Percentiles rank a stretch among this genome's conserved stretches.
phyloP scores from a whole-genome alignment of 2,797 vertebrate species.

The Muraenolepis orangiensis region DNA sequence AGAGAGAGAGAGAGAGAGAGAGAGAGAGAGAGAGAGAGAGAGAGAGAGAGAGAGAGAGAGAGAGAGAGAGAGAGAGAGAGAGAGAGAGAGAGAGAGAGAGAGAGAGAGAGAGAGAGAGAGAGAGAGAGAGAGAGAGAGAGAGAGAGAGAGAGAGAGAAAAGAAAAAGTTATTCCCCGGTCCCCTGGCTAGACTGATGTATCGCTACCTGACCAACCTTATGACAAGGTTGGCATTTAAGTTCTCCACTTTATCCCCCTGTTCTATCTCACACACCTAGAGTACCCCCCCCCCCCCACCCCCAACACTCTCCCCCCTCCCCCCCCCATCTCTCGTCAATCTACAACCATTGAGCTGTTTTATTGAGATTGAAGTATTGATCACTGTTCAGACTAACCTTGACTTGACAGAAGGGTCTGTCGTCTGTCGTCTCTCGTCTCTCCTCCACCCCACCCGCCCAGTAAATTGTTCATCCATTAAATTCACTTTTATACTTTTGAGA shows the following conservation, averaged over 20 bases:
- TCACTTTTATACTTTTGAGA: conserved; percentile 51
- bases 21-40: conserved; percentile 14
- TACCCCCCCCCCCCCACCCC: conserved; percentile 38
- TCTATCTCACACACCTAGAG: conserved; percentile 36
- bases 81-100: background rate
- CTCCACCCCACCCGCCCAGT: conserved; percentile 50
- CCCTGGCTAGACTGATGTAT: conserved; percentile 49
- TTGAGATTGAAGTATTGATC: conserved; percentile 96
- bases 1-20: conserved; percentile 13
- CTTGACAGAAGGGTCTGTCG: conserved; percentile 72
- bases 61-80: conserved; percentile 12
- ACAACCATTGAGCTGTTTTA: conserved; percentile 87
- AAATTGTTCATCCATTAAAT: conserved; percentile 74
- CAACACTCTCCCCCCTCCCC: conserved; percentile 43
- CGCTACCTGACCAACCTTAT: conserved; percentile 49
- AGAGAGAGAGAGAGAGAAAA: conserved; percentile 15
- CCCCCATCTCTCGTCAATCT: conserved; percentile 69
- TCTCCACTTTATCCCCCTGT: conserved; percentile 44
- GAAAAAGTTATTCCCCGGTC: conserved; percentile 35
- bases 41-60: conserved; percentile 15
- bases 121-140: conserved; percentile 13
- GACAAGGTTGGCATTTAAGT: conserved; percentile 68
- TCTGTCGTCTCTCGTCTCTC: conserved; percentile 27
- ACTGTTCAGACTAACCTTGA: conserved; percentile 79
- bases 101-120: conserved; percentile 17